phyloP scores from a whole-genome alignment of 2,888 invertebrate genomes.

The Aelia acuminata region DNA sequence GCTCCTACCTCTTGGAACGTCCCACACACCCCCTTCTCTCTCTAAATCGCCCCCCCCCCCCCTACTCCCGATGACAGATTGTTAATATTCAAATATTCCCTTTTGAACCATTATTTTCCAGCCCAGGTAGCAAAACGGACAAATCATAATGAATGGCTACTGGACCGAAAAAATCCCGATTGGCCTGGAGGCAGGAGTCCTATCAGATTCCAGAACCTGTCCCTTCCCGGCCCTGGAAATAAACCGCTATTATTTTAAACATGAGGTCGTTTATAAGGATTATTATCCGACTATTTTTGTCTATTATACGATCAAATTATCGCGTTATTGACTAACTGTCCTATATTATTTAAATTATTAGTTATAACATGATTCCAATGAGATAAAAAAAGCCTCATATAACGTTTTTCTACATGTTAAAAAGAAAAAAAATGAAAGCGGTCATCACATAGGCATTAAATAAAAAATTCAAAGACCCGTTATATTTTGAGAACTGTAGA shows the following conservation, averaged over 20 bases:
- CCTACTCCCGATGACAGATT: neutral
- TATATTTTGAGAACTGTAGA: no score
- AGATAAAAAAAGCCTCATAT: neutral
- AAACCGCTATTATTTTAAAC: conserved; percentile 34
- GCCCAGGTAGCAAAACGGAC: conserved; percentile 29
- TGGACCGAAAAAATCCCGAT: conserved; percentile 20
- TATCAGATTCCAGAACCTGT: conserved; percentile 33
- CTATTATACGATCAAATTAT: conserved; percentile 1
- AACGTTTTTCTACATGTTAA: no score
- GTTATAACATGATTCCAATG: neutral
- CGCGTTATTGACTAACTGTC: neutral
- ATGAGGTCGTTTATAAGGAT: conserved; percentile 14
- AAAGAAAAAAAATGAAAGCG: no score
- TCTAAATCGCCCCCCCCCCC: no score
- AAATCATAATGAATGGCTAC: conserved; percentile 44
- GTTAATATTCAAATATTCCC: conserved; percentile 39
- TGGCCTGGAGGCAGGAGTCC: conserved; percentile 20
- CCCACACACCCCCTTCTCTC: neutral
- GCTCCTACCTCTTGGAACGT: neutral
- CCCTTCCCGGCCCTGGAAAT: neutral
- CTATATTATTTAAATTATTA: conserved; percentile 14
- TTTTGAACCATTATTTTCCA: conserved; percentile 29
- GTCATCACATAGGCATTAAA: no score
- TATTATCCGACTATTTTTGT: conserved; percentile 19
- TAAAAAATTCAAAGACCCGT: no score